Conservation (phyloP, 2,113 vertebrate genomes). For the Xerus inauris region DNA sequence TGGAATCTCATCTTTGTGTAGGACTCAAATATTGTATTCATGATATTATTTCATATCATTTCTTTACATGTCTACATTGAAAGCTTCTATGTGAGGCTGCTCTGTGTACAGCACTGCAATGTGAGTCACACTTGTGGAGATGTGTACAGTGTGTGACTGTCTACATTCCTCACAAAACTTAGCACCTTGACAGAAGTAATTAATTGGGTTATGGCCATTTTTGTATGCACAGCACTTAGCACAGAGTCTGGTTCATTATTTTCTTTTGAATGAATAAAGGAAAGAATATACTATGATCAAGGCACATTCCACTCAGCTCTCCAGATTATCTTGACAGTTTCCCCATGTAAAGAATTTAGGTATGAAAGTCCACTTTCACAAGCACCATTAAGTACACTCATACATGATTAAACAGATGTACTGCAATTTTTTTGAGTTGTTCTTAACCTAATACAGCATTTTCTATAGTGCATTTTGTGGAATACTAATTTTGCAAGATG, state of each 20-base stretch:
- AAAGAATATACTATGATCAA: neutral
- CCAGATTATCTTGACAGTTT: neutral
- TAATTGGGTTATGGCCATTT: neutral
- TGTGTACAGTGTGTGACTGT: neutral
- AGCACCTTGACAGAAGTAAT: neutral
- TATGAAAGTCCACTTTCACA: conserved; percentile 1
- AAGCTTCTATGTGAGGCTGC: neutral
- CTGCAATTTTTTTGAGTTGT: neutral
- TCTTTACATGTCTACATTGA: neutral
- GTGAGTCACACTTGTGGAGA: neutral
- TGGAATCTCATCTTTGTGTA: neutral
- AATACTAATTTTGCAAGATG: neutral
- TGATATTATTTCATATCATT: neutral
- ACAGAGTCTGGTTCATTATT: neutral
- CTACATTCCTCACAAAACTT: neutral
- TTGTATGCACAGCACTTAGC: neutral
- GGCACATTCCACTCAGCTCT: neutral
- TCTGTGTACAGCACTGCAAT: neutral
- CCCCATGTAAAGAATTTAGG: conserved; percentile 9
- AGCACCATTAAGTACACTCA: neutral
- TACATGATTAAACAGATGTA: neutral
- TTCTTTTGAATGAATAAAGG: conserved; percentile 13
- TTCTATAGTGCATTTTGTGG: neutral
- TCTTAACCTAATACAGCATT: neutral
- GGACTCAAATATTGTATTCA: neutral